phyloP scores from a whole-genome alignment of 2,113 vertebrate species.

The Corvus cornix region DNA sequence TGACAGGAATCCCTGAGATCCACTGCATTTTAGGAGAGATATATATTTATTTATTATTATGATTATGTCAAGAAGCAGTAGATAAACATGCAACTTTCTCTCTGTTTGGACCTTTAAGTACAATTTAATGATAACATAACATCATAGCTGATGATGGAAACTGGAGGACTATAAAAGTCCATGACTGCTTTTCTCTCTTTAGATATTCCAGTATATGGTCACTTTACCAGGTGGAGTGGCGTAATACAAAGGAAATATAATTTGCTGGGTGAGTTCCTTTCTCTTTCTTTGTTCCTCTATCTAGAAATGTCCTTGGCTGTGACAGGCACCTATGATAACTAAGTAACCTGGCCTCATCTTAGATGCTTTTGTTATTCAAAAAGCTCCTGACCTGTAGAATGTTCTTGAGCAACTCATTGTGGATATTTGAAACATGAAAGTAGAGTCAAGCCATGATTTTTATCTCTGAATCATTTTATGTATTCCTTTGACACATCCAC shows the following conservation, averaged over 20 bases:
- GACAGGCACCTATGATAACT: neutral
- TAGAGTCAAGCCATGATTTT: neutral
- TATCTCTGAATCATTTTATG: neutral
- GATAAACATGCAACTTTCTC: neutral
- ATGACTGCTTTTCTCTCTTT: neutral
- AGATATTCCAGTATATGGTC: neutral
- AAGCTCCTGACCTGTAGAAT: neutral
- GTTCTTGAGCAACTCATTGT: neutral
- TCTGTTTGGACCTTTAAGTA: neutral
- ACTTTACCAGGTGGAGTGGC: neutral
- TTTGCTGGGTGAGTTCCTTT: neutral
- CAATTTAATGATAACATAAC: neutral
- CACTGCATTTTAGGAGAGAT: neutral
- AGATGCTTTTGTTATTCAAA: neutral
- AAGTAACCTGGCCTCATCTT: neutral
- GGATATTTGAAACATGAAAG: neutral
- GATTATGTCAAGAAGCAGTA: neutral
- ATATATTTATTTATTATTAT: neutral
- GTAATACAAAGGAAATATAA: neutral
- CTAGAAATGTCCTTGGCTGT: neutral
- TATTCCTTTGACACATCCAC: conserved; percentile 19
- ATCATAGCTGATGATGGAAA: neutral
- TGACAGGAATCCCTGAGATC: neutral
- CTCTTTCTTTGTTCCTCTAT: neutral
- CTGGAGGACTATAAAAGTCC: neutral